phyloP scores from a whole-genome alignment of 2,113 vertebrate genomes.

The Calonectris borealis region DNA sequence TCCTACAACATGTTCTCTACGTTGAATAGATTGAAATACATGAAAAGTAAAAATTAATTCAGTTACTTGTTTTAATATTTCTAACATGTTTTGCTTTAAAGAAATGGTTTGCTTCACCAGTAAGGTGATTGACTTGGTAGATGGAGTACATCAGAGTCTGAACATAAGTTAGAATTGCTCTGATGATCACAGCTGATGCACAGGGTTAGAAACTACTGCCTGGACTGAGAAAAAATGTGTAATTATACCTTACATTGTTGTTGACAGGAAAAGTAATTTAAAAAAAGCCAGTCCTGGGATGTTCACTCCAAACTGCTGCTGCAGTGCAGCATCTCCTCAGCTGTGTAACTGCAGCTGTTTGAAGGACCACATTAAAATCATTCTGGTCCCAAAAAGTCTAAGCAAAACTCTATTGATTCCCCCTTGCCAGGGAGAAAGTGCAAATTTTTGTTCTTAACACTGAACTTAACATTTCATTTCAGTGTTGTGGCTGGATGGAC shows the following conservation, averaged over 20 bases:
- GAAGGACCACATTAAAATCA: background rate
- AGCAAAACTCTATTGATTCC: background rate
- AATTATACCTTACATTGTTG: background rate
- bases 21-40: background rate
- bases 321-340: background rate
- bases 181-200: background rate
- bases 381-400: background rate
- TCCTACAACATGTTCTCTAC: background rate
- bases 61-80: background rate
- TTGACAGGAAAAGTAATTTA: background rate
- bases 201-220: background rate
- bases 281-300: background rate
- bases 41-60: background rate
- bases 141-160: background rate
- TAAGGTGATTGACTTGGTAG: background rate
- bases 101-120: background rate
- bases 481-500: background rate
- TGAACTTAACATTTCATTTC: background rate
- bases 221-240: background rate
- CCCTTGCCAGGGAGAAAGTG: background rate
- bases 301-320: background rate
- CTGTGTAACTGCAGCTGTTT: background rate
- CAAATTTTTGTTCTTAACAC: background rate
- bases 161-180: background rate
- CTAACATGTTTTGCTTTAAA: background rate